Conservation (phyloP, 2,113 vertebrate genomes). For the Penelope pileata region DNA sequence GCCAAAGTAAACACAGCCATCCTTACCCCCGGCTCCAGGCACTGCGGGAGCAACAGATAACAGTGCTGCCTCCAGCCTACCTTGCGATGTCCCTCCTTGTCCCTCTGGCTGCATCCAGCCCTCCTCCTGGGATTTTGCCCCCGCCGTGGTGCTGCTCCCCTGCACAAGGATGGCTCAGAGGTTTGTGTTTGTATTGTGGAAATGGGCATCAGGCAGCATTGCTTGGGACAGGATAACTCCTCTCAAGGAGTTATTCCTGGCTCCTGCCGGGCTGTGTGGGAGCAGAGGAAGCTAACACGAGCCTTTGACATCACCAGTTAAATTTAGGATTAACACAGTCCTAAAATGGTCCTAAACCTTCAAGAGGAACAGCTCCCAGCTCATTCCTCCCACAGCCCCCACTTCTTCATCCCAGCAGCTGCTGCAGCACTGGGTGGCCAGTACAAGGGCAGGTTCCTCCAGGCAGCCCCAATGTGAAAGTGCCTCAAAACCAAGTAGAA, state of each 20-base stretch:
- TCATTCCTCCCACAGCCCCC: rapidly evolving
- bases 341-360: background rate
- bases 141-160: background rate
- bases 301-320: constrained; percentile 46
- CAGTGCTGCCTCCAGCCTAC: background rate
- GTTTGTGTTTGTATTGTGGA: background rate
- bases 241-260: background rate
- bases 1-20: background rate
- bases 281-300: background rate
- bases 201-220: rapidly evolving
- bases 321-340: constrained; percentile 8
- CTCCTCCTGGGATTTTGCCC: background rate
- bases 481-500: background rate
- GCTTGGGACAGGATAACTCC: background rate
- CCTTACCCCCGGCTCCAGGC: background rate
- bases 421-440: background rate
- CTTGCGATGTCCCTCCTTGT: background rate
- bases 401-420: rapidly evolving
- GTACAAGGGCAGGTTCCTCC: background rate
- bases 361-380: background rate
- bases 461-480: background rate
- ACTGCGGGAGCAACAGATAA: background rate
- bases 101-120: rapidly evolving
- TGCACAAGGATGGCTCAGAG: background rate
- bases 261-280: background rate